Percentiles rank a stretch among this genome's conserved stretches.
These are phyloP conservation scores for Chymomyza caudatula DNA, from an alignment of 2,888 invertebrate species.

Conservation along the genomic window DNA sequence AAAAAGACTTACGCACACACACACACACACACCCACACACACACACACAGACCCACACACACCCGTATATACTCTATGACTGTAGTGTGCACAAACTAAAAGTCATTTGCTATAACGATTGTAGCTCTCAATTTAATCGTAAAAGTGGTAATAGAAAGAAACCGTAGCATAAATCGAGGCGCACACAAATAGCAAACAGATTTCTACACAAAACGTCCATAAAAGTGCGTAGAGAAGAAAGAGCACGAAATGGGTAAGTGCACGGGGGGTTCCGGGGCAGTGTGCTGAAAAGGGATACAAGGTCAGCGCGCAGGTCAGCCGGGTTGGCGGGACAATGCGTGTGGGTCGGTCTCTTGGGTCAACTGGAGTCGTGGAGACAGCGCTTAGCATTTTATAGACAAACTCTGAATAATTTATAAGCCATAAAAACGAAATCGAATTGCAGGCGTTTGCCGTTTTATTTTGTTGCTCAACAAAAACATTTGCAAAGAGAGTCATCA, in stretches of 20 bases:
- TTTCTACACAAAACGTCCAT: conserved; percentile 50
- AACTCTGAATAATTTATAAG: conserved; percentile 66
- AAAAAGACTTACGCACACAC: background rate
- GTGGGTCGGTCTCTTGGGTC: background rate
- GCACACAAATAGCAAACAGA: conserved; percentile 45
- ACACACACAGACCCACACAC: no score
- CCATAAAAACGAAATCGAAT: conserved; percentile 70
- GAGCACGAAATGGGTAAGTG: conserved; percentile 61
- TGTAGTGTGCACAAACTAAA: conserved; percentile 39
- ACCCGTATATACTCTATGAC: background rate
- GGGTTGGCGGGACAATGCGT: conserved; percentile 8
- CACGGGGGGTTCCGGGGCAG: conserved; percentile 51
- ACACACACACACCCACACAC: background rate
- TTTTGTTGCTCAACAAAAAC: conserved; percentile 1
- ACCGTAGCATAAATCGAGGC: conserved; percentile 55
- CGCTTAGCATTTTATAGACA: conserved; percentile 65
- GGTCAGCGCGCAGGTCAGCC: conserved; percentile 40
- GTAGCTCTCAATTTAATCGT: conserved; percentile 56
- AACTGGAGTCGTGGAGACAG: background rate
- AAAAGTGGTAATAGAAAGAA: conserved; percentile 51
- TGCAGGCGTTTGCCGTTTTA: conserved; percentile 30
- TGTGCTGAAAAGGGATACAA: conserved; percentile 53
- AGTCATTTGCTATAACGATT: conserved; percentile 62
- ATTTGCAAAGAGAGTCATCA: conserved; percentile 64
- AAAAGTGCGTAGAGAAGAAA: conserved; percentile 57